Conservation (phyloP, 1,140 invertebrate species). For the Drosophila quadrilineata region DNA sequence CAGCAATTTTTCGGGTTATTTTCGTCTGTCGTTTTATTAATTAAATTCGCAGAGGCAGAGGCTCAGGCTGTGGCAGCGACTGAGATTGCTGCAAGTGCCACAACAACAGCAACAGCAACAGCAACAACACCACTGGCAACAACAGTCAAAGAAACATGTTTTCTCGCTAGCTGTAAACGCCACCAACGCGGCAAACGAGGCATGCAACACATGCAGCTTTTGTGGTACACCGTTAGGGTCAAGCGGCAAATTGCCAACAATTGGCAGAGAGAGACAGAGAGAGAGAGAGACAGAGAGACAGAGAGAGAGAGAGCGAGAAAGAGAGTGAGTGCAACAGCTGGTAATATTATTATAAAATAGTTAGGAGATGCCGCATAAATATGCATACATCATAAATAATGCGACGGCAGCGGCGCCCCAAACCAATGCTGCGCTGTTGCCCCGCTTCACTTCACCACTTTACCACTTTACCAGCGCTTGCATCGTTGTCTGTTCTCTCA, state of each 20-base stretch:
- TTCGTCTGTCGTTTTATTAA: slow-evolving; percentile 61
- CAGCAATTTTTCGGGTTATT: slow-evolving; percentile 42
- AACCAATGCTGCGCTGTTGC: slow-evolving; percentile 35
- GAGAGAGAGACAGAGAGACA: not conserved
- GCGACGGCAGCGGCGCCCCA: slow-evolving; percentile 57
- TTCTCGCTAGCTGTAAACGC: slow-evolving; percentile 13
- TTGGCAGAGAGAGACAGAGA: not conserved
- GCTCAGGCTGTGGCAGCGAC: too few relatives aligned
- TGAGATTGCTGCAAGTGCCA: slow-evolving; percentile 57
- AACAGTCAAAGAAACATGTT: slow-evolving; percentile 11
- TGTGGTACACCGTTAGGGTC: slow-evolving; percentile 71
- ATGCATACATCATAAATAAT: slow-evolving; percentile 79
- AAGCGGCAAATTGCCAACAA: slow-evolving; percentile 8
- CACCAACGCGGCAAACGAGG: slow-evolving; percentile 38
- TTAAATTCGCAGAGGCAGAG: slow-evolving; percentile 78
- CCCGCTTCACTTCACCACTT: too few relatives aligned
- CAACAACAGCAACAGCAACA: slow-evolving; percentile 48
- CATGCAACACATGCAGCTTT: slow-evolving; percentile 8
- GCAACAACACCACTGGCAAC: not conserved
- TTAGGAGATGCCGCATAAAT: slow-evolving; percentile 76
- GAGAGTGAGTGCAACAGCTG: not conserved
- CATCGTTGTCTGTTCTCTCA: not conserved
- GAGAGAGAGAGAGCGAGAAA: not conserved
- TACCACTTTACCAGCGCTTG: not conserved
- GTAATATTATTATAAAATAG: slow-evolving; percentile 71